Percentiles rank a stretch among this genome's conserved stretches.
Conservation (phyloP, 2,797 vertebrate genomes). For the Myotis vivesi region DNA sequence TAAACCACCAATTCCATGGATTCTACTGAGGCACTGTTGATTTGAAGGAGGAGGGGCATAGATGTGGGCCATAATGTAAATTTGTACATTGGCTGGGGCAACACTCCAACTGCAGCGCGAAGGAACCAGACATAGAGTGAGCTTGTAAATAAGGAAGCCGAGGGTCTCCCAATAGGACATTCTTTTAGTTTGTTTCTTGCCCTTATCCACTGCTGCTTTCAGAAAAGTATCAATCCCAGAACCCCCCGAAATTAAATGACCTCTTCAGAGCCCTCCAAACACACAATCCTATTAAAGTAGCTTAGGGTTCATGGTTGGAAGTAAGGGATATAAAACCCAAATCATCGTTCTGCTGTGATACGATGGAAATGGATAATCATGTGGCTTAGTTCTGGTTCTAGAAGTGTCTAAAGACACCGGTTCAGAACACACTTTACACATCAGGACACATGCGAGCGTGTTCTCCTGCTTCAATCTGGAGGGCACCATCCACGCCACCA, state of each 20-base stretch:
- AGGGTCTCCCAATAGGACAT: not conserved
- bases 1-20: not conserved
- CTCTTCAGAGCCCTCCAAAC: not conserved
- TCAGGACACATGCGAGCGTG: not conserved
- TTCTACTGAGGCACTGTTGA: not conserved
- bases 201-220: not conserved
- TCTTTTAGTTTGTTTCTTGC: not conserved
- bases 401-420: not conserved
- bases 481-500: not conserved
- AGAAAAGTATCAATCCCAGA: not conserved
- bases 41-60: not conserved
- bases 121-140: not conserved
- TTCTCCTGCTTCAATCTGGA: not conserved
- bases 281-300: not conserved
- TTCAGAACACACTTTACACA: not conserved
- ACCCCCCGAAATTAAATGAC: not conserved
- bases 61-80: not conserved
- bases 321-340: not conserved
- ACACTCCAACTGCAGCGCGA: accelerated
- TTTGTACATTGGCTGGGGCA: accelerated
- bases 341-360: not conserved
- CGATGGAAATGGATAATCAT: not conserved
- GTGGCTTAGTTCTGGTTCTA: not conserved
- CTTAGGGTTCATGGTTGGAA: not conserved
- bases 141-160: not conserved